Evolutionary conservation across 2,797 vertebrate genomes (phyloP).

Genomic region (Garrulus glandarius): DNA sequence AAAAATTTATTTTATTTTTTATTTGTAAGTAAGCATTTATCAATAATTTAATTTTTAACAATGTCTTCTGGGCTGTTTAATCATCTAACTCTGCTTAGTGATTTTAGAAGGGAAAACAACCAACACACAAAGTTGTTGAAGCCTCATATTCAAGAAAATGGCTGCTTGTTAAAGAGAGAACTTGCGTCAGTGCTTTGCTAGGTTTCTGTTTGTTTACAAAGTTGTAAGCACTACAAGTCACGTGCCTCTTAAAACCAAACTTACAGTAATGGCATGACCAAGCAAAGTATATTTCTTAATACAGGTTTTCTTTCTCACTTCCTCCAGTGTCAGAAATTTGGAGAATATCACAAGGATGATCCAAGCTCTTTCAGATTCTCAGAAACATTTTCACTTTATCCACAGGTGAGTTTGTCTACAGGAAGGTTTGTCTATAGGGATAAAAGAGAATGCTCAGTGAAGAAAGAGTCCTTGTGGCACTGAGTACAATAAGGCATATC

Average conservation of each 20-base stretch:
- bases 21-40: neutral
- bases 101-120: neutral
- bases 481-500: neutral
- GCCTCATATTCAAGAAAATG: neutral
- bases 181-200: neutral
- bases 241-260: neutral
- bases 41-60: neutral
- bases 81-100: neutral
- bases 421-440: neutral
- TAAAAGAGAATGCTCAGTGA: neutral
- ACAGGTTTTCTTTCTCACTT: constrained; percentile 15
- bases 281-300: neutral
- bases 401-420: constrained; percentile 82
- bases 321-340: constrained; percentile 95
- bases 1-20: neutral
- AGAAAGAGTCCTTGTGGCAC: neutral
- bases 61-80: neutral
- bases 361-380: constrained; percentile 97
- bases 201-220: neutral
- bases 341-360: constrained; percentile 97
- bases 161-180: neutral
- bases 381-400: constrained; percentile 96
- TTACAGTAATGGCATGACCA: neutral
- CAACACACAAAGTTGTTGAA: neutral
- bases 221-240: neutral